Evolutionary conservation across 2,113 vertebrate species (phyloP), one percentile per base, ranked within the genome.

Genomic region (Aptenodytes forsteri): DNA sequence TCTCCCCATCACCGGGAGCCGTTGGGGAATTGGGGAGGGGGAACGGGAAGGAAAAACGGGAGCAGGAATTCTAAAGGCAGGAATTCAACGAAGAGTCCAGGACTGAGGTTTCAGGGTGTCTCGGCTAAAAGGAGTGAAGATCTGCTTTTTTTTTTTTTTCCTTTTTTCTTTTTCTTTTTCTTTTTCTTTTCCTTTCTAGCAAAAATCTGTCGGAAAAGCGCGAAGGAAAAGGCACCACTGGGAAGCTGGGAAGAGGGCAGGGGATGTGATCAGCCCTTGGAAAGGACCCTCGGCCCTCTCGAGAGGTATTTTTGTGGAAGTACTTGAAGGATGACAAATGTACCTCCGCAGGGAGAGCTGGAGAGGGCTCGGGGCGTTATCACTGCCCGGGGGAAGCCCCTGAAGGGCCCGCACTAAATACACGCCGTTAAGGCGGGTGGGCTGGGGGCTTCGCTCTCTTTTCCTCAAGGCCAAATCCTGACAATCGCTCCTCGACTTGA

Each of bases 391-490:
- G 40, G 32, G 30, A 29, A 61, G 30, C 12, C 3, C 3, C 66
- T 9, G 32, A 65, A 59, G 70, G 34, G 40, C 21, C 19, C 6
- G 6, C 18, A 15, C 10, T 50, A 10, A 79, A 54, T 5, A 8
- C 18, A 5, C 5, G 8, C 36, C 1, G 2, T 16, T 25, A 34
- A 36, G 5, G 12, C 0, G 8, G 14, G 27, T 4, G 40, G 6
- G 6, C 6, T 2, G 32, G 13, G 27, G 26, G 4, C 6, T 89
- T 78, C 34, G 4, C 34, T 58, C 11, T 7, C 2, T 69, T 58
- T 61, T 30, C 18, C 29, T 62, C 66, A 6, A 1, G 34, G 25
- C 22, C 69, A 64, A 81, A 92, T 55, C 81, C 76, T 50, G 69
- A 32, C 13, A 44, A 46, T 40, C 4, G 0, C 40, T 76, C n/a